A percentile compares a stretch with the other conserved stretches of the same genome.
Evolutionary conservation across 2,888 invertebrate species (phyloP).

Genomic region (Mimas tiliae): DNA sequence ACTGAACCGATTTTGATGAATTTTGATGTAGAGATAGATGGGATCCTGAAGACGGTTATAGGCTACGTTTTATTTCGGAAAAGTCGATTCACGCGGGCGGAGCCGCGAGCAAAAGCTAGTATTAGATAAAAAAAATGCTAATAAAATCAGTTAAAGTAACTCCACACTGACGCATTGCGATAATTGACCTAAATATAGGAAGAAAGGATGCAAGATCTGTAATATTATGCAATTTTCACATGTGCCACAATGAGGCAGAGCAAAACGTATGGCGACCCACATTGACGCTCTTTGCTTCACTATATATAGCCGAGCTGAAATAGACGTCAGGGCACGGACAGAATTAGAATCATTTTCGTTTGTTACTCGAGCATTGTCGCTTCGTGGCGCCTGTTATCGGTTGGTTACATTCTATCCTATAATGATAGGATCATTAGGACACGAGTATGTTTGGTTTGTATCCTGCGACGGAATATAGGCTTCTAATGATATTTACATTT

Average conservation of each 20-base stretch:
- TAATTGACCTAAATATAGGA: background rate
- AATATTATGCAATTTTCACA: conserved; percentile 34
- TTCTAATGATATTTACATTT: too few relatives aligned
- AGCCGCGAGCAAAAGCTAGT: too few relatives aligned
- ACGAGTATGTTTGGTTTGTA: too few relatives aligned
- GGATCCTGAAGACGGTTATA: too few relatives aligned
- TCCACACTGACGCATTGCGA: background rate
- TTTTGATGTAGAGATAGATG: too few relatives aligned
- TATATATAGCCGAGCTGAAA: conserved; percentile 73
- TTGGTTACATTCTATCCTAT: background rate
- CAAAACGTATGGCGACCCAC: conserved; percentile 73
- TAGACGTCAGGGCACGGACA: conserved; percentile 72
- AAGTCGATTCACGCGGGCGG: too few relatives aligned
- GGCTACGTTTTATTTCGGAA: too few relatives aligned
- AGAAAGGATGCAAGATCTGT: background rate
- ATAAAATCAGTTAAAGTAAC: too few relatives aligned
- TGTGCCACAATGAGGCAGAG: conserved; percentile 38
- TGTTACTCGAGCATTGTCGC: conserved; percentile 53
- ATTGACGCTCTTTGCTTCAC: conserved; percentile 62
- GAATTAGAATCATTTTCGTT: conserved; percentile 61
- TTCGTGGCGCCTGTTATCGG: conserved; percentile 46
- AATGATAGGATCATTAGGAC: background rate
- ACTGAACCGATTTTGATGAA: too few relatives aligned
- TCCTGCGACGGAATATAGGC: too few relatives aligned
- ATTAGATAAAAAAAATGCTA: background rate